Base-by-base conservation (phyloP, 2,888 invertebrate genomes). In the Dolomedes plantarius region DNA sequence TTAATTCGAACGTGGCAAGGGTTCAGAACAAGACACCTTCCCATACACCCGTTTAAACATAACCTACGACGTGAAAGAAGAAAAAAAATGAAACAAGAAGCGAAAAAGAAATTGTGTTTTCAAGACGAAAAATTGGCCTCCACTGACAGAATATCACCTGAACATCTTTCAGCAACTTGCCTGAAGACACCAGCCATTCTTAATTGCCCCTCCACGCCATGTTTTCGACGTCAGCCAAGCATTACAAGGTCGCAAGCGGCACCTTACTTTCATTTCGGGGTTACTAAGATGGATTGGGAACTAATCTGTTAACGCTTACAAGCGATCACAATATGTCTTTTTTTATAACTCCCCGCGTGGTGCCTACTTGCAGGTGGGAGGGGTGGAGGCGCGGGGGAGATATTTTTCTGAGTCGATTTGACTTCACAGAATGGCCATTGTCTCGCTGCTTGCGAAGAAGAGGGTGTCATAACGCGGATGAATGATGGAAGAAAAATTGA, bases 221-320 rank as follows among this genome's bases (percentile, higher is more conserved):
- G 56, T 56, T 56, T 56, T 56, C 56, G 56, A 56, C 56, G 56
- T 56, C 56, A 56, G 56, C 56, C 56, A 56, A 56, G 56, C 56
- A 56, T 56, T 56, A 23, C 56, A 56, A 56, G 56, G 56, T 56
- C 56, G 56, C 23, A 23, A 56, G 16, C 56, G 23, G 56, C 56
- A 56, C 56, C 56, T 56, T 19, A 50, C 83, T 77, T 83, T 73
- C 75, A 62, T 77, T 83, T 72, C 27, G 65, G 56, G 50, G 69
- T 76, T 76, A 50, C 65, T 56, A 85, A 85, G 83, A 85, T 85
- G 46, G 83, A 85, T 85, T 72, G 64, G 50, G 67, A 32, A 65
- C 65, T 65, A 85, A 85, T 85, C 83, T 85, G 83, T 85, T 85
- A 85, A 73, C 83, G 77, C 83, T 67, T 56, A 56, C 56, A 56